Conservation (phyloP, 2,888 invertebrate genomes). For the Eudasyphora cyanicolor region DNA sequence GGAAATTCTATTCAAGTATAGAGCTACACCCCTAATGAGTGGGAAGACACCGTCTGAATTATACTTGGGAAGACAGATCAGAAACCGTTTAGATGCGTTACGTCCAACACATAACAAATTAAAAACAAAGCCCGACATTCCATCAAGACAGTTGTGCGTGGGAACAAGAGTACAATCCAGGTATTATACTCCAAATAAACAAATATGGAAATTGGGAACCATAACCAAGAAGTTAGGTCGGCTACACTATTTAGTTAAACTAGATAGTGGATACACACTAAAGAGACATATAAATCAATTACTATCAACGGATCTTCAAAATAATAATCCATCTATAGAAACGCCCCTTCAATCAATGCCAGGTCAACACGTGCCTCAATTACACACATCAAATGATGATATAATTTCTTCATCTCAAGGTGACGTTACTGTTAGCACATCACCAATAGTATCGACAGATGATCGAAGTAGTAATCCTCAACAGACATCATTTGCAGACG, state of each 20-base stretch:
- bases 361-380: no score
- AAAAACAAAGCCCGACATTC: not conserved
- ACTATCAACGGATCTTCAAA: no score
- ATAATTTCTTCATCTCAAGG: no score
- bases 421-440: no score
- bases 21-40: conserved; percentile 44
- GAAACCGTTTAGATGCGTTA: conserved; percentile 5
- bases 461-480: no score
- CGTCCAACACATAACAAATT: not conserved
- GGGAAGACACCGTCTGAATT: conserved; percentile 47
- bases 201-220: not conserved
- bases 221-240: not conserved
- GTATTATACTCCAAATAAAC: not conserved
- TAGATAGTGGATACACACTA: conserved; percentile 7
- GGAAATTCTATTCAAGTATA: conserved; percentile 10
- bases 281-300: conserved; percentile 37
- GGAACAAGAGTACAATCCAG: not conserved
- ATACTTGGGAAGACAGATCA: conserved; percentile 24
- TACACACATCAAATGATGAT: no score
- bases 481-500: no score
- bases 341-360: no score
- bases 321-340: no score
- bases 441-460: no score
- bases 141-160: not conserved
- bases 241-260: not conserved